Percentiles rank a stretch among this genome's conserved stretches.
phyloP scores from a whole-genome alignment of 2,888 invertebrate genomes.

The Polietes domitor region DNA sequence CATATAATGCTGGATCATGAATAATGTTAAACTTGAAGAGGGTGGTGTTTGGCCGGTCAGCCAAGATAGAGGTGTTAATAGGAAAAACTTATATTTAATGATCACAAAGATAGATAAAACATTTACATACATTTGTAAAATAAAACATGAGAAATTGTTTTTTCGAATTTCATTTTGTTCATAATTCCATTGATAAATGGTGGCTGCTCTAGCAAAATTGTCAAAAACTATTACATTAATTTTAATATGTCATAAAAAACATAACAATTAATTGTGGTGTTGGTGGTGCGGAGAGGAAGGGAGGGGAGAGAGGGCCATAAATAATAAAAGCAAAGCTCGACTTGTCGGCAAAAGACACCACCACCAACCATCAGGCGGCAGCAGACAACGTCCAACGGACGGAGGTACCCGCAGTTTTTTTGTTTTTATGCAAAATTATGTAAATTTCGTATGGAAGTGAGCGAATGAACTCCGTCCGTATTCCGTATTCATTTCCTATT shows the following conservation, averaged over 20 bases:
- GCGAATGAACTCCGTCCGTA: background rate
- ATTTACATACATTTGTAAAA: background rate
- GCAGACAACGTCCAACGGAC: slow-evolving; percentile 9
- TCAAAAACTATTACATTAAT: slow-evolving; percentile 33
- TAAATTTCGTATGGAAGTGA: slow-evolving; percentile 45
- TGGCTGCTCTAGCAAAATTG: background rate
- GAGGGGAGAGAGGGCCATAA: background rate
- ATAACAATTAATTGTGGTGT: slow-evolving; percentile 27
- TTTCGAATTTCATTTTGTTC: background rate
- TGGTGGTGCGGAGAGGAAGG: background rate
- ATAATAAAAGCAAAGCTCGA: background rate
- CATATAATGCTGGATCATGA: background rate
- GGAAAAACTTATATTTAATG: background rate
- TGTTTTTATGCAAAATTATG: slow-evolving; percentile 45
- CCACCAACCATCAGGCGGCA: background rate
- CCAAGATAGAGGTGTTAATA: slow-evolving; percentile 1
- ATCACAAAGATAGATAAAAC: background rate
- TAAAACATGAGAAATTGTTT: background rate
- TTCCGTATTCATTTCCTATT: slow-evolving; percentile 9
- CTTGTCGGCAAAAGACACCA: slow-evolving; percentile 7
- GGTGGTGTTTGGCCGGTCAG: too few species aligned
- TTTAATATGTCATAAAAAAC: slow-evolving; percentile 30
- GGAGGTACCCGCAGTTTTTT: background rate
- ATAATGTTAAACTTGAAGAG: too few species aligned
- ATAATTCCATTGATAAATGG: background rate